Base-by-base conservation (phyloP, 1,140 invertebrate genomes). In the Nebria ingens region DNA sequence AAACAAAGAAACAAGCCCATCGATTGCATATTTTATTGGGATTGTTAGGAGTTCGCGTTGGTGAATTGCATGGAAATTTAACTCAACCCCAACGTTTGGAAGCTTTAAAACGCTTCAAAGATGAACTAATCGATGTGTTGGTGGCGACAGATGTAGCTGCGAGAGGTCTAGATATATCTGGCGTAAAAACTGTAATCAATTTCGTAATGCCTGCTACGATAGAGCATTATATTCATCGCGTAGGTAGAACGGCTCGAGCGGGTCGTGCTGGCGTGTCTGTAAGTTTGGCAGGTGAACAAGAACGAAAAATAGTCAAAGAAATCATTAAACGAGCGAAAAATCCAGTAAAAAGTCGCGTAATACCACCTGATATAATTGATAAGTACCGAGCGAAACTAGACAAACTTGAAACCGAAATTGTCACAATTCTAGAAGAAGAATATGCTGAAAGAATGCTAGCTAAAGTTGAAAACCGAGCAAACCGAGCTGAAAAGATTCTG, bases 111-210 rank as follows among this genome's bases (percentile, higher is more conserved):
- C 83, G 84, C 62, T 97, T 98, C 66, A 92, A 90, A 69, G 85
- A 93, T 11, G 85, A 90, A 64, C 80, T 86, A 67, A 82, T 93
- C 22, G 93, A 98, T 74, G 82, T 98, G 2, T 73, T 99, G 15
- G 81, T 98, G 51, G 93, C 93, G 0, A 99, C 96, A 2, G 96
- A 99, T 77, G 87, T 99, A 19, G 95, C 95, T 4, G 93, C 96
- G 21, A 77, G 96, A 72, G 96, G 96, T 72, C 77, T 99, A 21
- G 96, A 99, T 73, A 98, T 99, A 62, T 83, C 87, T 49, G 93
- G 91, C 4, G 93, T 99, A 0, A 90, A 94, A 75, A 98, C 93
- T 29, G 94, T 97, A 2, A 91, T 99, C 38, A 98, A 98, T 73
- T 97, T 95, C 70, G 85, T 91, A 0, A 87, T 98, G 86, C 96